phyloP scores from a whole-genome alignment of 1,140 invertebrate genomes.

The Penaeus indicus region DNA sequence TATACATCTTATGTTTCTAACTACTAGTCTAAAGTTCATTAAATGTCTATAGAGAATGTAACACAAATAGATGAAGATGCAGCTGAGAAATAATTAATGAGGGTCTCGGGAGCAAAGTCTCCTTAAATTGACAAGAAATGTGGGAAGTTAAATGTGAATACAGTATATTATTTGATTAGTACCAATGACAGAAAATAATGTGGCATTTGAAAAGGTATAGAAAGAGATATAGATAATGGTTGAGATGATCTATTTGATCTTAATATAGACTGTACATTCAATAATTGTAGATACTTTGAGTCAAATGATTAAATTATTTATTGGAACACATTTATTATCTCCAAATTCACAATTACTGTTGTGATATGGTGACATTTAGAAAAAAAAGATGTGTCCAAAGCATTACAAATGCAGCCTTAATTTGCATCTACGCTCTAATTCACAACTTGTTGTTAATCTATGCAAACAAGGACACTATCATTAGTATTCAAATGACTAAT shows the following conservation, averaged over 20 bases:
- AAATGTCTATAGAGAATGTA: conserved; percentile 7
- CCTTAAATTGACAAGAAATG: too few relatives aligned
- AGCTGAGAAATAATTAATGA: not conserved
- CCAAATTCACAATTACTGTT: conserved; percentile 1
- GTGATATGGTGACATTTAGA: conserved; percentile 32
- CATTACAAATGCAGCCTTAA: conserved; percentile 30
- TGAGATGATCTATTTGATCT: conserved; percentile 25
- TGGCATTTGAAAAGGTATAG: not conserved
- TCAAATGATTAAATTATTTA: conserved; percentile 28
- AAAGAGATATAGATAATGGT: not conserved
- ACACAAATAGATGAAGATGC: not conserved
- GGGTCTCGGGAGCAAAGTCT: not conserved
- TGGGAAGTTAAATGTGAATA: too few relatives aligned
- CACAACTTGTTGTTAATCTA: conserved; percentile 6
- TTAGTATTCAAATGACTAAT: conserved; percentile 27
- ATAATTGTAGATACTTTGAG: conserved; percentile 26
- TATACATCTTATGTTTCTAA: conserved; percentile 13
- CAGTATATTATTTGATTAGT: too few relatives aligned
- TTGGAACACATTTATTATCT: conserved; percentile 9
- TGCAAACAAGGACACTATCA: conserved; percentile 19
- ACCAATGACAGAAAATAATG: too few relatives aligned
- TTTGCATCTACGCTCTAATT: conserved; percentile 29
- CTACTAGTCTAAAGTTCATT: conserved; percentile 13
- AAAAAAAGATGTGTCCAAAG: conserved; percentile 34
- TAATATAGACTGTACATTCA: conserved; percentile 18